Conservation (phyloP, 2,113 vertebrate species). For the Pluvianellus socialis region DNA sequence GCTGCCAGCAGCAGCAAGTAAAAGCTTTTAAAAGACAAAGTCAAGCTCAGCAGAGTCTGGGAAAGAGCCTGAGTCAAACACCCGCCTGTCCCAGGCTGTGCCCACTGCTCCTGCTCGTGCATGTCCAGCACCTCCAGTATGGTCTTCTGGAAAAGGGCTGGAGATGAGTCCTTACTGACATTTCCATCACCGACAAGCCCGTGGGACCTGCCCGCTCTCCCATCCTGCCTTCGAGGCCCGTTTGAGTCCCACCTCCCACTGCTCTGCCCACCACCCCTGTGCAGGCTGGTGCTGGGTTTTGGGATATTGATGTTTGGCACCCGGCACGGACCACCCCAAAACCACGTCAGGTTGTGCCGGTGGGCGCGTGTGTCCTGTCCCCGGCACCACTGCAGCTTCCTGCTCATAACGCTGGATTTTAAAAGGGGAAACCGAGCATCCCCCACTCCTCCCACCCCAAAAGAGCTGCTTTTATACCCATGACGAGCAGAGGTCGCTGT, state of each 20-base stretch:
- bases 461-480: background rate
- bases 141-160: background rate
- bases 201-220: background rate
- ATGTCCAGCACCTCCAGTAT: fast-evolving
- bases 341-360: fast-evolving
- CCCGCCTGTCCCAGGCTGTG: background rate
- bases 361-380: fast-evolving
- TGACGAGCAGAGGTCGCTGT: background rate
- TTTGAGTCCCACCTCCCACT: background rate
- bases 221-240: fast-evolving
- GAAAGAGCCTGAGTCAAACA: background rate
- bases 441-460: background rate
- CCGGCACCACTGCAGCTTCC: background rate
- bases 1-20: background rate
- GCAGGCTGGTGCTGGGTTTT: fast-evolving
- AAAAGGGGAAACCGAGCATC: fast-evolving
- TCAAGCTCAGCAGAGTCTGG: background rate
- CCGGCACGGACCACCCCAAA: background rate
- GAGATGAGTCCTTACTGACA: fast-evolving
- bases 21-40: background rate
- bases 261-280: background rate
- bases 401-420: fast-evolving
- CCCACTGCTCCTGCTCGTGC: fast-evolving
- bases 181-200: background rate
- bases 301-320: background rate